Conservation (phyloP, 2,113 vertebrate species). For the Centropus bengalensis region DNA sequence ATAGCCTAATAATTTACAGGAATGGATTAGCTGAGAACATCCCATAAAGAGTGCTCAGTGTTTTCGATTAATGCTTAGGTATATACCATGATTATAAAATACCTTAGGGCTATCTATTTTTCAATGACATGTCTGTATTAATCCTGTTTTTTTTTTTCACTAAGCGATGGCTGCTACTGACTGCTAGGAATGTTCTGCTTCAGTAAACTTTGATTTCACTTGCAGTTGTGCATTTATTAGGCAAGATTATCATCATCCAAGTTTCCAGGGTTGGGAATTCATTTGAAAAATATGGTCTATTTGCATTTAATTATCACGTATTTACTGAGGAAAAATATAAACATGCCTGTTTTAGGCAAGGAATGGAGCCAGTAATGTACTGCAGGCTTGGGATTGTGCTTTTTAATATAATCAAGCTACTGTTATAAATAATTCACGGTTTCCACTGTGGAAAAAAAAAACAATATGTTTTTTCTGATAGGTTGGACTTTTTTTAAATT, state of each 20-base stretch:
- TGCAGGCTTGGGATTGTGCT: slow-evolving; percentile 60
- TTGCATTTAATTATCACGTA: slow-evolving; percentile 70
- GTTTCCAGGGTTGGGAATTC: slow-evolving; percentile 66
- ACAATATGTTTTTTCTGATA: neutral
- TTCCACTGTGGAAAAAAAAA: slow-evolving; percentile 23
- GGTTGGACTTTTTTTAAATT: neutral
- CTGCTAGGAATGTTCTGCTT: slow-evolving; percentile 51
- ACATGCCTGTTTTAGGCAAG: slow-evolving; percentile 62
- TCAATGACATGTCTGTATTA: slow-evolving; percentile 40
- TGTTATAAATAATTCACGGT: slow-evolving; percentile 61
- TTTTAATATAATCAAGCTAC: slow-evolving; percentile 68
- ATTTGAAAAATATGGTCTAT: slow-evolving; percentile 66
- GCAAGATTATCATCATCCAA: slow-evolving; percentile 70
- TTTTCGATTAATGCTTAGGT: slow-evolving; percentile 42
- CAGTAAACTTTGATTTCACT: slow-evolving; percentile 43
- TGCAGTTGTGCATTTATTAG: slow-evolving; percentile 71
- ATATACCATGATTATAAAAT: slow-evolving; percentile 5
- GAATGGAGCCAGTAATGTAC: slow-evolving; percentile 64
- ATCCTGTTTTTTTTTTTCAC: slow-evolving; percentile 48
- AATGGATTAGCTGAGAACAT: slow-evolving; percentile 38
- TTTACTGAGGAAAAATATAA: slow-evolving; percentile 68
- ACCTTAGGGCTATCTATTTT: slow-evolving; percentile 37
- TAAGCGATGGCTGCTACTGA: slow-evolving; percentile 45
- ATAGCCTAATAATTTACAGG: slow-evolving; percentile 53
- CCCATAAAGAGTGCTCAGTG: slow-evolving; percentile 16